These are phyloP conservation scores for Trimorus sp. DNA, from an alignment of 2,888 invertebrate genomes.

Conservation along the genomic window DNA sequence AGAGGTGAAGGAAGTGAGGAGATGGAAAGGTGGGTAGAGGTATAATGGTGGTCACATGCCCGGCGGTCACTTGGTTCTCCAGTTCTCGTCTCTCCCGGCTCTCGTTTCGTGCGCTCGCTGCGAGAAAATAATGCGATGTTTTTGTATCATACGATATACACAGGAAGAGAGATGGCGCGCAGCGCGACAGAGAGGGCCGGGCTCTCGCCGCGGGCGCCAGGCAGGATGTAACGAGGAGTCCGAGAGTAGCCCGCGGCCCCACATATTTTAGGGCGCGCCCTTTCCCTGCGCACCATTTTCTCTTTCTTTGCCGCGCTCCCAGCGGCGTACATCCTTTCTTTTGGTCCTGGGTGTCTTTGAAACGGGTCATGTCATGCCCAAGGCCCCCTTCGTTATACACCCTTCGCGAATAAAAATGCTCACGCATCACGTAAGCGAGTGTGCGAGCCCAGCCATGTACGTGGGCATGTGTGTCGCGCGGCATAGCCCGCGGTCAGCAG, in stretches of 20 bases:
- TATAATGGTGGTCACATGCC: constrained; percentile 78
- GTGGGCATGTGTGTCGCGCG: constrained; percentile 9
- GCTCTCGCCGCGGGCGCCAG: constrained; percentile 72
- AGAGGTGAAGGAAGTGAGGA: constrained; percentile 64
- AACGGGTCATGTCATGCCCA: constrained; percentile 77
- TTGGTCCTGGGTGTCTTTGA: constrained; percentile 78
- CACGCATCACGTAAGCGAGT: constrained; percentile 22
- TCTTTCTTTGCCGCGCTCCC: constrained; percentile 60
- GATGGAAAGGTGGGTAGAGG: constrained; percentile 64
- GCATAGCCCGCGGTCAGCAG: constrained; percentile 50
- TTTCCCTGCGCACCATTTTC: constrained; percentile 64
- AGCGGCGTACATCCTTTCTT: constrained; percentile 68
- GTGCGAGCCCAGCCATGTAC: not conserved
- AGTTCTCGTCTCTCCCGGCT: constrained; percentile 54
- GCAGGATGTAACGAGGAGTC: constrained; percentile 80
- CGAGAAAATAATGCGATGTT: constrained; percentile 80
- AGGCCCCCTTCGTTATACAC: constrained; percentile 71
- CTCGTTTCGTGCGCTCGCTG: constrained; percentile 70
- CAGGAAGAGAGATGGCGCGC: constrained; percentile 69
- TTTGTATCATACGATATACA: constrained; percentile 80
- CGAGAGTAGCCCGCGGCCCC: constrained; percentile 77
- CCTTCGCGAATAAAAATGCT: constrained; percentile 64
- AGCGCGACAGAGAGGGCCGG: constrained; percentile 66
- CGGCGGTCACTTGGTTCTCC: constrained; percentile 64
- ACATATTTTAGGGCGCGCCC: constrained; percentile 81